A percentile compares a stretch with the other conserved stretches of the same genome.
Conservation (phyloP, 2,113 vertebrate genomes). For the Tricholaema leucomelas region DNA sequence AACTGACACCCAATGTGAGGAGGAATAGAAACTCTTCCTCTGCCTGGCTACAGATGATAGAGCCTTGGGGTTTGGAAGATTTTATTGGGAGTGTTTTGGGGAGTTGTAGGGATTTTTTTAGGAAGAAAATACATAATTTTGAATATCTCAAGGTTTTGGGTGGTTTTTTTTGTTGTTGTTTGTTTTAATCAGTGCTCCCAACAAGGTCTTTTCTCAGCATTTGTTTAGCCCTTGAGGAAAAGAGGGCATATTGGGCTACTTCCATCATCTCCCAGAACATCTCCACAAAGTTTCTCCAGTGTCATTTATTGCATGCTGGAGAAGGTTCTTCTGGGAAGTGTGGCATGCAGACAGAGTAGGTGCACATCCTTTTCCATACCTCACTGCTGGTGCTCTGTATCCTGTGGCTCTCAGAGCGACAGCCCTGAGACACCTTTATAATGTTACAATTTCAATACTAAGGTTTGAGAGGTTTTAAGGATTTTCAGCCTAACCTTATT, state of each 20-base stretch:
- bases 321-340: neutral
- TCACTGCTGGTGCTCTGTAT: neutral
- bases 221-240: neutral
- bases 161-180: too few species aligned
- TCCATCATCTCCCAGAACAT: neutral
- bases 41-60: neutral
- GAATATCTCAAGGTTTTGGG: neutral
- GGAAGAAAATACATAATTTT: neutral
- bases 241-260: neutral
- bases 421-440: neutral
- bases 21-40: neutral
- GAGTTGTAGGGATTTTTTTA: neutral
- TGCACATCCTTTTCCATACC: neutral
- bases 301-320: neutral
- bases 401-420: neutral
- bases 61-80: neutral
- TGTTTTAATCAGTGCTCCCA: neutral
- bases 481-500: neutral
- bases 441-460: neutral
- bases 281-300: neutral
- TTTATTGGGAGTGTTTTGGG: neutral
- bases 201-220: neutral
- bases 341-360: fast-evolving
- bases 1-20: neutral
- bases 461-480: neutral